Base-by-base conservation (phyloP, 2,888 invertebrate species). In the Trichopoda pennipes region DNA sequence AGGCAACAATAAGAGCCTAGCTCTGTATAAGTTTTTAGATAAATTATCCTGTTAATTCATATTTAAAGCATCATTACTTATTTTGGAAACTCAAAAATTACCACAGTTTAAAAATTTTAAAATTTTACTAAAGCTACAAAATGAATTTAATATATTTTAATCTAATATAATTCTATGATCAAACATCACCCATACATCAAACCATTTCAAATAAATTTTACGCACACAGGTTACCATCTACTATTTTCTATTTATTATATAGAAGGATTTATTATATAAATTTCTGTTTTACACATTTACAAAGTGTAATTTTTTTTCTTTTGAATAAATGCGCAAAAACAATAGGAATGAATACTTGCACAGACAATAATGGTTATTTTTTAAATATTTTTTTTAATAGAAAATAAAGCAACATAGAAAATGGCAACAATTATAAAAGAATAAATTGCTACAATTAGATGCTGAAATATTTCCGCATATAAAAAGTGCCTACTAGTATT, bases 401-500 rank as follows among this genome's bases (percentile, higher is more conserved):
- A 64, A 53, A 63, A 38, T n/a, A 12, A 70, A 51, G 19, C 23
- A 38, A 28, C 42, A 42, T 28, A 4, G 1, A 47, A 17, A 55
- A 63, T 28, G 64, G 1, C 49, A 17, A 55, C 44, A 44, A 70
- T 66, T 42, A 17, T 49, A 32, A n/a, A 42, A 42, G 72, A 53
- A 70, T 21, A 58, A 78, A 64, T 42, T 72, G 58, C 7, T 16
- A 51, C 64, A 47, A 78, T 78, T 70, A 64, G 32, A 70, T 38
- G 56, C 38, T 32, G 51, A 72, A 69, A 53, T 56, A 66, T 21
- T 72, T 77, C 70, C 70, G 58, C 42, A 55, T 61, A 64, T 32
- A 64, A 17, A 19, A 58, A 64, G 14, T 49, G 64, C 42, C 19
- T 12, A 38, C 38, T 38, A 38, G 38, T 28, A 51, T 3, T 0